Evolutionary conservation across 2,888 invertebrate species (phyloP), one percentile per base, ranked within the genome.

Genomic region (Phasia obesa): DNA sequence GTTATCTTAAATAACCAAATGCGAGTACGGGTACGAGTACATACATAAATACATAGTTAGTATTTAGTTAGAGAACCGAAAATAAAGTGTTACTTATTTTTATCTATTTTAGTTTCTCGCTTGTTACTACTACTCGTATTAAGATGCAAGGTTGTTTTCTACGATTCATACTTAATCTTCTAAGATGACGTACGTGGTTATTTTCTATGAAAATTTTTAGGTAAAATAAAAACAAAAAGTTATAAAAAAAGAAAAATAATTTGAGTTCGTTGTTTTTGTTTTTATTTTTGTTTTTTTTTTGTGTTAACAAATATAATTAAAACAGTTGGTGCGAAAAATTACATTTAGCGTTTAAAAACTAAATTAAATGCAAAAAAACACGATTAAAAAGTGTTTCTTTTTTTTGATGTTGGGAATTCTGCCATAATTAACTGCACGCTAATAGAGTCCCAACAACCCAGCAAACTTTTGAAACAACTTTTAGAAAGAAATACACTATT

Each of bases 251-350:
- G 19, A 13, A 23, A 11, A 47, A 44, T 44, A 7, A 17, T 7
- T 47, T 47, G 17, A 17, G 65, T n/a, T n/a, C n/a, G n/a, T 55
- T 57, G n/a, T 25, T 25, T 35, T 62, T 35, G 25, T 17, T 55
- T n/a, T n/a, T n/a, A n/a, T n/a, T n/a, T n/a, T n/a, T 44, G 15
- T 44, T 74, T 85, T 49, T 47, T 71, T 70, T 71, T 83, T 76
- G 51, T 67, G 77, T 73, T 77, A 69, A 70, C 69, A 78, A 84
- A 70, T 67, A 83, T 76, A 83, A 83, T 83, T 83, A 76, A 83
- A 83, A 76, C 71, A 83, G 83, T 83, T 83, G 83, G 79, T 83
- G 83, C 79, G 79, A 79, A 83, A 83, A 79, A 83, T 79, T 83
- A 76, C 79, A n/a, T 79, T 67, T 76, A 78, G 74, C 77, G 62